Evolutionary conservation across 1,140 invertebrate species (phyloP), one percentile per base, ranked within the genome.

Genomic region (Drosophila pseudoobscura): DNA sequence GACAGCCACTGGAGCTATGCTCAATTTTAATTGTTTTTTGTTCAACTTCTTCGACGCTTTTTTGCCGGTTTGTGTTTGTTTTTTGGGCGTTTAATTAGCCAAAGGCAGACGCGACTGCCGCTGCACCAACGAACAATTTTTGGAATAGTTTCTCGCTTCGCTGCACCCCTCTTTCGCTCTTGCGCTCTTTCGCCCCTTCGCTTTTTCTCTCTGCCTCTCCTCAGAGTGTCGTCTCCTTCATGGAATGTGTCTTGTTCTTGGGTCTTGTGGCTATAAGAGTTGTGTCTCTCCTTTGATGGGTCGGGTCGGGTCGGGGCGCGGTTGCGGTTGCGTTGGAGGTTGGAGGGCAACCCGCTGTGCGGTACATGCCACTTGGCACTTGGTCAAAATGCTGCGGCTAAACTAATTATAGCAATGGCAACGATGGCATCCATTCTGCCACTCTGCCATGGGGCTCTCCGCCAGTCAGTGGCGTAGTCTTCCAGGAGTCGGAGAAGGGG

Each of bases 11-110:
- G 35, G 11, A 13, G 35, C 35, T 65, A 61, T 78, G 66, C 63
- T 62, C 63, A 64, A 58, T 58, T 85, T 84, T 84, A 82, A 82
- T 82, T 87, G 78, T 88, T 87, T 85, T 87, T 68, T 82, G 69
- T 76, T 77, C 62, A 58, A 63, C 69, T 59, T 75, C 56, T 69
- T 72, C 41, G 35, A 46, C 11, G 49, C 6, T 31, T 22, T 63
- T 56, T 41, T 31, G 22, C 9, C 49, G 13, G 26, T 41, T 58
- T 15, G 50, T 51, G 24, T 47, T 58, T 51, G 45, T 60, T 39
- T 55, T 24, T 70, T 83, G 47, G 63, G 65, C 62, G 64, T 88
- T 87, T 82, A 87, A 87, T 88, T 87, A 87, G 65, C 78, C 75
- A 75, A 68, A 78, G 57, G 59, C 78, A 88, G 70, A 70, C 51